Conservation (phyloP, 2,888 invertebrate species). For the Sinotaia quadrata region DNA sequence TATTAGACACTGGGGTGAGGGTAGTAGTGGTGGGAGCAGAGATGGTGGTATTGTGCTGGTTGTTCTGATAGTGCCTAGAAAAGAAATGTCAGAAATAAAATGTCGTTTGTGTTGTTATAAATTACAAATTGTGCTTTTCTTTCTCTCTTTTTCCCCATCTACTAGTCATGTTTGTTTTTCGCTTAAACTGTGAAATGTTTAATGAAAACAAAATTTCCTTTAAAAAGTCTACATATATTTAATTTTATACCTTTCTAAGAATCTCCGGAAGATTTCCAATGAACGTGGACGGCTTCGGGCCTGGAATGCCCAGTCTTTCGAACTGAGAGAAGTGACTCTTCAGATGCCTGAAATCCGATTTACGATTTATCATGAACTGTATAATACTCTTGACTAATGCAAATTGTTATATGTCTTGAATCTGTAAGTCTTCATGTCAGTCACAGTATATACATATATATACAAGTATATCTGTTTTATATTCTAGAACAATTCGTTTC, state of each 20-base stretch:
- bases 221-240: neutral
- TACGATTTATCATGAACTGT: neutral
- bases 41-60: no score
- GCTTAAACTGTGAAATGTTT: neutral
- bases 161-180: neutral
- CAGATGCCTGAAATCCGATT: conserved; percentile 44
- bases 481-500: no score
- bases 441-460: neutral
- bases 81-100: no score
- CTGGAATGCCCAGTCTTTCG: conserved; percentile 51
- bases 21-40: no score
- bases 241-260: conserved; percentile 39
- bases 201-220: neutral
- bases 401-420: neutral
- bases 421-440: neutral
- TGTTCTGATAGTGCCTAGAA: no score
- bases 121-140: no score
- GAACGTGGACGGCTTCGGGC: conserved; percentile 53
- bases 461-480: neutral
- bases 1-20: no score
- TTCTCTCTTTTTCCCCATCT: neutral
- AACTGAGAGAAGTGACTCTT: conserved; percentile 55
- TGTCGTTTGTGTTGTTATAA: no score
- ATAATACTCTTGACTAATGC: neutral
- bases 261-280: conserved; percentile 57